Conservation (phyloP, 2,797 vertebrate genomes). For the Micropoecilia bifurca region DNA sequence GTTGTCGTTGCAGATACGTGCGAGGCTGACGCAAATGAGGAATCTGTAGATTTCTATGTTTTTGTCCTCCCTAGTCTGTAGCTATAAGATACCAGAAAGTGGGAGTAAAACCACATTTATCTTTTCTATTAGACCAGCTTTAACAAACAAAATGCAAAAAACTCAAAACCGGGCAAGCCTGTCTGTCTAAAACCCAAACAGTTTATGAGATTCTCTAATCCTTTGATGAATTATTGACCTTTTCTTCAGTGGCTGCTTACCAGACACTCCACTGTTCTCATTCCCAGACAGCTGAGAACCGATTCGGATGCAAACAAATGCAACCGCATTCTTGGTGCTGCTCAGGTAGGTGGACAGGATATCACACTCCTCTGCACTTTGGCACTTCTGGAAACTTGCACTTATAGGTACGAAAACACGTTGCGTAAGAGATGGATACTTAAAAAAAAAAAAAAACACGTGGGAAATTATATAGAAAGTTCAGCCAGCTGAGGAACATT, state of each 20-base stretch:
- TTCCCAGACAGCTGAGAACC: slow-evolving; percentile 7
- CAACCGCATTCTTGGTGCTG: background rate
- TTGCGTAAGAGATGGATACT: slow-evolving; percentile 51
- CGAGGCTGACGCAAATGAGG: slow-evolving; percentile 42
- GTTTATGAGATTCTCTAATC: slow-evolving; percentile 26
- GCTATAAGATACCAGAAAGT: slow-evolving; percentile 20
- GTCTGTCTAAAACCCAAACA: slow-evolving; percentile 33
- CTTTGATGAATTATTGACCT: slow-evolving; percentile 54
- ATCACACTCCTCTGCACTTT: slow-evolving; percentile 45
- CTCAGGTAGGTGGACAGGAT: slow-evolving; percentile 30
- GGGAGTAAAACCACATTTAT: slow-evolving; percentile 1
- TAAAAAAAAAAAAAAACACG: slow-evolving; percentile 6
- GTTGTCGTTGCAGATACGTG: slow-evolving; percentile 35
- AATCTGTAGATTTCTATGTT: slow-evolving; percentile 45
- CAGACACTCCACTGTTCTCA: slow-evolving; percentile 20
- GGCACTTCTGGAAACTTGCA: slow-evolving; percentile 38
- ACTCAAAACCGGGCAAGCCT: slow-evolving; percentile 14
- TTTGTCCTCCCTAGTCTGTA: slow-evolving; percentile 37
- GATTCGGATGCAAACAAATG: slow-evolving; percentile 31
- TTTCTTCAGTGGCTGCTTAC: slow-evolving; percentile 10
- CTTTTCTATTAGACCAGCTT: background rate
- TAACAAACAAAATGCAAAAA: slow-evolving; percentile 22
- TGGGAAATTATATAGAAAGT: slow-evolving; percentile 45
- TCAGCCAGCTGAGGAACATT: slow-evolving; percentile 24
- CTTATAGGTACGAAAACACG: slow-evolving; percentile 49